Evolutionary conservation across 2,797 vertebrate genomes (phyloP).

Genomic region (Poecilia gillii): DNA sequence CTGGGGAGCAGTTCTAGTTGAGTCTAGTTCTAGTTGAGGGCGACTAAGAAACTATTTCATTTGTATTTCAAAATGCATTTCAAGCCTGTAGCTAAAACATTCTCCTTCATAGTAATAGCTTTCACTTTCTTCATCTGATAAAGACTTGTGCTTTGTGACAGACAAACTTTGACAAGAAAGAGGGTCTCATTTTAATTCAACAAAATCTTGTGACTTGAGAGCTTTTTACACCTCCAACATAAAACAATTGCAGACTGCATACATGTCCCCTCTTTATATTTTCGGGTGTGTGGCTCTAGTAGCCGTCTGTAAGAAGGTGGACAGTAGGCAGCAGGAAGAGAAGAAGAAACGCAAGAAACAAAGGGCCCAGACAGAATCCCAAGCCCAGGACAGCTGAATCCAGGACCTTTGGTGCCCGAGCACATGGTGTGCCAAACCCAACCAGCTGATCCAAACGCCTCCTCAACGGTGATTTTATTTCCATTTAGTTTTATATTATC

Average conservation of each 20-base stretch:
- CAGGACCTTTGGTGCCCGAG: not conserved
- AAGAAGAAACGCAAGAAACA: not conserved
- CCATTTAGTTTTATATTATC: not conserved
- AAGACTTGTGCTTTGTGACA: not conserved
- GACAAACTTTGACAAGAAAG: not conserved
- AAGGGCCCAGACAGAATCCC: not conserved
- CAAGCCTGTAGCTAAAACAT: not conserved
- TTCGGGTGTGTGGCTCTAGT: not conserved
- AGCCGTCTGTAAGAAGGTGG: not conserved
- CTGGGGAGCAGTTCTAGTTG: not conserved
- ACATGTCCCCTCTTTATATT: not conserved
- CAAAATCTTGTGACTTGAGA: not conserved
- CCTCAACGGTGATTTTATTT: not conserved
- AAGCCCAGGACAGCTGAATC: not conserved
- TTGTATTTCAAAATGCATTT: not conserved
- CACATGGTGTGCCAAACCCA: not conserved
- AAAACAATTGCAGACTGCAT: not conserved
- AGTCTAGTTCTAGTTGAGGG: not conserved
- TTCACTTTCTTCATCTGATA: not conserved
- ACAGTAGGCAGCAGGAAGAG: not conserved
- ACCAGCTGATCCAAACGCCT: not conserved
- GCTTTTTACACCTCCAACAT: not conserved
- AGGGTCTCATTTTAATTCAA: not conserved
- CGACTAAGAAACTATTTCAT: not conserved
- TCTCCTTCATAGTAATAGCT: not conserved